Conservation (phyloP, 2,113 vertebrate species). For the Todiramphus saurophagus region DNA sequence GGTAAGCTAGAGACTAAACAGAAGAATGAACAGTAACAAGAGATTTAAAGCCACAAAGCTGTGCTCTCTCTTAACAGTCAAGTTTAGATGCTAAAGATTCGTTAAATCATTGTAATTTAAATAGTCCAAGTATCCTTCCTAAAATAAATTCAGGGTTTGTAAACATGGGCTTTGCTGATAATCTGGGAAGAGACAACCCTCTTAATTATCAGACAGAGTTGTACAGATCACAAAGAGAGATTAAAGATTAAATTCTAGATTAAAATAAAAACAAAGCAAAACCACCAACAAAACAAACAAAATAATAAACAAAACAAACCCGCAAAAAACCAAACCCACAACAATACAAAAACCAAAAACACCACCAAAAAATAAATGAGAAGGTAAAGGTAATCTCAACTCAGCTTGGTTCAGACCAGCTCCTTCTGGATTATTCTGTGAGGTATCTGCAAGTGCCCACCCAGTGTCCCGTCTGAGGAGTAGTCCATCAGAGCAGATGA, state of each 20-base stretch:
- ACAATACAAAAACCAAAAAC: not conserved
- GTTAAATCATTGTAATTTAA: not conserved
- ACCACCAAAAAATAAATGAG: not conserved
- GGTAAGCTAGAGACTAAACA: not conserved
- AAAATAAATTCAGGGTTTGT: not conserved
- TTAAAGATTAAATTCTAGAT: not conserved
- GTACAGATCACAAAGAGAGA: not conserved
- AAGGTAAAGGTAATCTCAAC: not conserved
- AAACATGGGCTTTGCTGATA: not conserved
- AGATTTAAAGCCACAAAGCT: not conserved
- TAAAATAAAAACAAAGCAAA: not conserved
- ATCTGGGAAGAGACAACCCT: not conserved
- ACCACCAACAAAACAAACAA: not conserved
- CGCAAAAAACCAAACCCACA: not conserved
- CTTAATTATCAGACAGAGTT: not conserved
- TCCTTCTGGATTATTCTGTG: not conserved
- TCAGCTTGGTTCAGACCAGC: not conserved
- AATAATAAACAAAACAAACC: not conserved
- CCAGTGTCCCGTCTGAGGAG: not conserved
- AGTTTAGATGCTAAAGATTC: not conserved
- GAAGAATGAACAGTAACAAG: not conserved
- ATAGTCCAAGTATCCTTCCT: not conserved
- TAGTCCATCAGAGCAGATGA: accelerated
- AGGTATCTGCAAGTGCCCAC: not conserved
- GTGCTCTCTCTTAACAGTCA: not conserved